Evolutionary conservation across 2,113 vertebrate species (phyloP).

Genomic region (Cepphus grylle): DNA sequence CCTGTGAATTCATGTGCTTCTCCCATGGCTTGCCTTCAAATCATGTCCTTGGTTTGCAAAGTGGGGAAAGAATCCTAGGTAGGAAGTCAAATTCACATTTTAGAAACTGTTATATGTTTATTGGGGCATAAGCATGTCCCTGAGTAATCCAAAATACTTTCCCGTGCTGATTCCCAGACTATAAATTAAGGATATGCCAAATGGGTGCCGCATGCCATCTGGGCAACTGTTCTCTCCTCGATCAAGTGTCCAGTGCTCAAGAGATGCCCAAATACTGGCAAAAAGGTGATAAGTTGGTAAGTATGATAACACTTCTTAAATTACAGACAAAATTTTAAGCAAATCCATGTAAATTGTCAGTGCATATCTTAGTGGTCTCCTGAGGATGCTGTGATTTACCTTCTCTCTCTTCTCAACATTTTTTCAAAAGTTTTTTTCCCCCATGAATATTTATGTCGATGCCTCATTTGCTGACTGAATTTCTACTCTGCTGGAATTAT

Average conservation of each 20-base stretch:
- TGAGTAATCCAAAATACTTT: background rate
- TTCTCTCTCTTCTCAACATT: slow-evolving; percentile 47
- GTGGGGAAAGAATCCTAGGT: background rate
- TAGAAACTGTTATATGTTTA: background rate
- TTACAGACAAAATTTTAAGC: slow-evolving; percentile 31
- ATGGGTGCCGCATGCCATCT: background rate
- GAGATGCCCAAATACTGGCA: background rate
- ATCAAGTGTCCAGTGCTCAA: background rate
- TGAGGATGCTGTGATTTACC: slow-evolving; percentile 40
- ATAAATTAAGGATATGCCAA: background rate
- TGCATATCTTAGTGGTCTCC: slow-evolving; percentile 36
- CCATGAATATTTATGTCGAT: slow-evolving; percentile 76
- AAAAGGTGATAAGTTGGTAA: background rate
- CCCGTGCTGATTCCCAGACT: background rate
- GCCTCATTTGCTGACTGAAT: slow-evolving; percentile 71
- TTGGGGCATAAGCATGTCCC: background rate
- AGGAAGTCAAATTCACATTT: background rate
- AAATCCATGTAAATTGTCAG: slow-evolving; percentile 46
- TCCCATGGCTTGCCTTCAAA: background rate
- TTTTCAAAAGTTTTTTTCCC: slow-evolving; percentile 57
- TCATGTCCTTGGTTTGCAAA: background rate
- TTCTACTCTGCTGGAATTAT: slow-evolving; percentile 75
- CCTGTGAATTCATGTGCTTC: background rate
- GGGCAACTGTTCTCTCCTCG: background rate
- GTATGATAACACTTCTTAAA: slow-evolving; percentile 16